Base-by-base conservation (phyloP, 2,113 vertebrate species). In the Etia nguti region DNA sequence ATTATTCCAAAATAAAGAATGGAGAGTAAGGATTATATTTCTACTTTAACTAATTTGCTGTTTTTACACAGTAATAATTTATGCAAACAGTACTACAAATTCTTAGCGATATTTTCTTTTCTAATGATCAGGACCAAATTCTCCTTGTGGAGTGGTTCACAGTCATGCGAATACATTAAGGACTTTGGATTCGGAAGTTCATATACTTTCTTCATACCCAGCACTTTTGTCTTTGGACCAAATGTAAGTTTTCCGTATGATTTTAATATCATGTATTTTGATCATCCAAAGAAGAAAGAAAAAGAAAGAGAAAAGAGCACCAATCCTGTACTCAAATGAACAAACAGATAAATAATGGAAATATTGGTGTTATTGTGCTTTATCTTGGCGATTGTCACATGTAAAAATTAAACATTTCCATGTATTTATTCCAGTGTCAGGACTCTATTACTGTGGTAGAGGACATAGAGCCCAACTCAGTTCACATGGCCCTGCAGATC, bases 401-500 rank as follows among this genome's bases (percentile, higher is more conserved):
- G n/a, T 41, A 15, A 73, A 48, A 36, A 11, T n/a, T 50, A 29
- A 86, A 34, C 20, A 83, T 79, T 13, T 43, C 26, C 4, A 6
- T 54, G 31, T 18, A 15, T 52, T 52, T 60, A 3, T 73, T 86
- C 77, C 65, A 97, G 96, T 97, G 96, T 91, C 80, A 79, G 48
- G 62, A 89, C 1, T 81, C 81, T 13, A 86, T 96, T 57, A 20
- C 0, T 2, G 80, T 29, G 0, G 70, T 90, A 50, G 95, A 96
- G 92, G 97, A 99, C 88, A 97, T 99, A 50, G 1, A 96, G 24
- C 95, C 98, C 87, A 99, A 98, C 90, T 90, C 97, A 0, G 84
- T 98, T 6, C 96, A 96, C 90, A 98, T 99, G 96, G 97, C 97
- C 15, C 97, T 98, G 86, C 99, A 99, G 93, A 97, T 99, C 82